phyloP scores from a whole-genome alignment of 1,140 invertebrate genomes.

The Drosophila pruinosa region DNA sequence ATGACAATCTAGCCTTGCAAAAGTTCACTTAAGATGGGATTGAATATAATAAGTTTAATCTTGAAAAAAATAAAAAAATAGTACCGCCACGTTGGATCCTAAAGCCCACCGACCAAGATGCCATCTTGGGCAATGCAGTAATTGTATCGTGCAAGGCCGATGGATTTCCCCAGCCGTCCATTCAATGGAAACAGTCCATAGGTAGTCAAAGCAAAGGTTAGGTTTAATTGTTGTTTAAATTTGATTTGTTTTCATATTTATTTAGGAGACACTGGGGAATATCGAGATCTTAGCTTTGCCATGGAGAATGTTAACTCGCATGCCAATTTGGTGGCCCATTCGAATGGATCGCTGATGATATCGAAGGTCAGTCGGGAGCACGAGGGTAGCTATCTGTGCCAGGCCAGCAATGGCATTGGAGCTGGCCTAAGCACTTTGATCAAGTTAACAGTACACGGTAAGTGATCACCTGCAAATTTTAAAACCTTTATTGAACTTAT shows the following conservation, averaged over 20 bases:
- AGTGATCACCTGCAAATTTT: conserved; percentile 60
- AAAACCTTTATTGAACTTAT: not conserved
- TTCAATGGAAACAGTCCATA: conserved; percentile 88
- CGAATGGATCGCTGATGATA: conserved; percentile 85
- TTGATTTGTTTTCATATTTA: conserved; percentile 43
- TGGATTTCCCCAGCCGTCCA: conserved; percentile 89
- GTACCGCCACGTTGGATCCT: conserved; percentile 92
- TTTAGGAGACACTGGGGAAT: conserved; percentile 84
- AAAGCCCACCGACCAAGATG: conserved; percentile 90
- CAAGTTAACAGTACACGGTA: conserved; percentile 89
- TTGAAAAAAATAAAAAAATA: conserved; percentile 69
- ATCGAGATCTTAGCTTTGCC: conserved; percentile 84
- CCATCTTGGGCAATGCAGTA: conserved; percentile 88
- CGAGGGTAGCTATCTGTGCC: conserved; percentile 91
- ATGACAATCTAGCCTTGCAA: conserved; percentile 8
- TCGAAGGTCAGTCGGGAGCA: conserved; percentile 86
- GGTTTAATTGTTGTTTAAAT: conserved; percentile 45
- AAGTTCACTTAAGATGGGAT: not conserved
- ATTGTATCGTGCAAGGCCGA: conserved; percentile 89
- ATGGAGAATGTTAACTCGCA: conserved; percentile 44
- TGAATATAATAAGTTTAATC: conserved; percentile 22
- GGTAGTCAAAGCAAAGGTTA: conserved; percentile 63
- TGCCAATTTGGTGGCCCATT: conserved; percentile 69
- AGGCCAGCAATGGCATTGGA: conserved; percentile 90
- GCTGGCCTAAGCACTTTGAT: conserved; percentile 89